A percentile compares a stretch with the other conserved stretches of the same genome.
phyloP scores from a whole-genome alignment of 1,140 invertebrate species.

The Aphis craccivora region DNA sequence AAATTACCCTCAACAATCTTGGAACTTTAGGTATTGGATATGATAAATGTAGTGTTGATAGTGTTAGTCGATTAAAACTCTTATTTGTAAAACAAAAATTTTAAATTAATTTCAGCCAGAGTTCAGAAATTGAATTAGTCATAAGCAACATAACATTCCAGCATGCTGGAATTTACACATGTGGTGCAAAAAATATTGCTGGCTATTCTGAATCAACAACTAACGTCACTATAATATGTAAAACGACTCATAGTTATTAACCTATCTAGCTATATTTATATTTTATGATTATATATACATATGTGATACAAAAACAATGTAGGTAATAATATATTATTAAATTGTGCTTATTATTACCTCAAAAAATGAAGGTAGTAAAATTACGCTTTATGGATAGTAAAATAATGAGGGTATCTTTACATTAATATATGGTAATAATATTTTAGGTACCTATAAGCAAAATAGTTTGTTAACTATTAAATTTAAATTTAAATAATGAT shows the following conservation, averaged over 20 bases:
- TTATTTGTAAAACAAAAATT: background rate
- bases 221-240: slow-evolving; percentile 20
- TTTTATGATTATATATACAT: too few relatives aligned
- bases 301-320: background rate
- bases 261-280: background rate
- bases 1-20: background rate
- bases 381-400: background rate
- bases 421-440: background rate
- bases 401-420: background rate
- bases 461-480: background rate
- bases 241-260: background rate
- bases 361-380: background rate
- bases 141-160: background rate
- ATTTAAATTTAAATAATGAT: background rate
- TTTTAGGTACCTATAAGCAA: background rate
- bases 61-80: background rate
- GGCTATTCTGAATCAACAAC: slow-evolving; percentile 14
- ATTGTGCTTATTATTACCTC: background rate
- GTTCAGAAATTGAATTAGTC: slow-evolving; percentile 28
- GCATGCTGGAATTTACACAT: background rate
- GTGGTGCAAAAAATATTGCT: slow-evolving; percentile 2
- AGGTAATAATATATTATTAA: background rate
- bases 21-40: slow-evolving; percentile 30
- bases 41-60: background rate
- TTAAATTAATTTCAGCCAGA: slow-evolving; percentile 26